Percentiles rank a stretch among this genome's conserved stretches.
Evolutionary conservation across 2,113 vertebrate species (phyloP).

Genomic region (Peromyscus leucopus): DNA sequence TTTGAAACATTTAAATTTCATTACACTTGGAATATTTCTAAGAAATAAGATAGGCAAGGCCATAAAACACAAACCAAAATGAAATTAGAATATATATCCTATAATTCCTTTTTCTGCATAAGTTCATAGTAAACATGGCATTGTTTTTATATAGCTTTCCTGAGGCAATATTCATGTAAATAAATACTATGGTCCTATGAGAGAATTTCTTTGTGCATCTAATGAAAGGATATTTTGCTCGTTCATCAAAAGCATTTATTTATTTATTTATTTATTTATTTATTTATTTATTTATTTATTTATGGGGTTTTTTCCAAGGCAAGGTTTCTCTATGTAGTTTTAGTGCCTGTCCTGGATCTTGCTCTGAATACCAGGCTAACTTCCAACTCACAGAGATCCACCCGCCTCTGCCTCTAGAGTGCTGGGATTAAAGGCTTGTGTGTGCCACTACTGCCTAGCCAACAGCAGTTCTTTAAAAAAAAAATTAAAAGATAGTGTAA

Average conservation of each 20-base stretch:
- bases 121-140: neutral
- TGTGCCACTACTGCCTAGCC: no score
- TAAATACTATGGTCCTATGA: conserved; percentile 43
- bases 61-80: conserved; percentile 1
- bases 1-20: neutral
- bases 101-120: neutral
- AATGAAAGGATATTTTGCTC: conserved; percentile 68
- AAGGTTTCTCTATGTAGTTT: no score
- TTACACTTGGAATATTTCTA: conserved; percentile 4
- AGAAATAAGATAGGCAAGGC: neutral
- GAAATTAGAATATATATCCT: neutral
- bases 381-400: no score
- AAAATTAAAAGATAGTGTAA: conserved; percentile 59
- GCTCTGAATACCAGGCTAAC: no score
- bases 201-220: neutral
- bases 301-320: no score
- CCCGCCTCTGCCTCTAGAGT: no score
- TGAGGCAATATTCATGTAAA: neutral
- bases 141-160: conserved; percentile 45
- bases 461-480: no score
- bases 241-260: neutral
- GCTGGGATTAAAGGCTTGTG: no score
- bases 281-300: no score
- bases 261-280: no score
- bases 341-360: no score